Percentiles rank a stretch among this genome's conserved stretches.
phyloP scores from a whole-genome alignment of 1,140 invertebrate species.

The Diorhabda sublineata region DNA sequence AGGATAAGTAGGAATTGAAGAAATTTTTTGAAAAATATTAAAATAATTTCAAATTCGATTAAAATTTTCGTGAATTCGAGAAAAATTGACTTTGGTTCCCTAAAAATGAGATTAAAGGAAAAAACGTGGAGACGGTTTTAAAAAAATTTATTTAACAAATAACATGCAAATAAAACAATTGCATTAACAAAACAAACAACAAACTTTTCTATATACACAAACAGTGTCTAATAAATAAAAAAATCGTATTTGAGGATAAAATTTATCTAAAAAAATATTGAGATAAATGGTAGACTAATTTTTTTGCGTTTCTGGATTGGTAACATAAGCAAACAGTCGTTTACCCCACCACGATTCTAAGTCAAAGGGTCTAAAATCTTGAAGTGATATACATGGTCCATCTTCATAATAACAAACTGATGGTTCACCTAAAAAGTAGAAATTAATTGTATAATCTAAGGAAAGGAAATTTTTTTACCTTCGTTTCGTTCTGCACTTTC shows the following conservation, averaged over 20 bases:
- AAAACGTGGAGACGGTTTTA: background rate
- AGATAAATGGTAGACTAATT: slow-evolving; percentile 1
- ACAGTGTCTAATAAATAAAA: background rate
- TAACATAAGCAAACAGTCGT: slow-evolving; percentile 52
- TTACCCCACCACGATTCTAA: slow-evolving; percentile 86
- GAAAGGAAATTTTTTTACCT: background rate
- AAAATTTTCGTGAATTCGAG: too few relatives aligned
- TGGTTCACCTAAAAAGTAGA: slow-evolving; percentile 26
- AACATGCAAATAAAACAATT: background rate
- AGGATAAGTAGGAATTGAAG: too few relatives aligned
- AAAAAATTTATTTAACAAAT: background rate
- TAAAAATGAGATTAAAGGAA: background rate
- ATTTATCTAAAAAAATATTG: background rate
- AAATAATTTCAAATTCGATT: too few relatives aligned
- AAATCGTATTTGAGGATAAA: background rate
- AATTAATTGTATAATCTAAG: slow-evolving; percentile 5
- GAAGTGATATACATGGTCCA: slow-evolving; percentile 61
- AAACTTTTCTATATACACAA: background rate
- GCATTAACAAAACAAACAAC: too few relatives aligned
- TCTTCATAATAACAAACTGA: slow-evolving; percentile 66
- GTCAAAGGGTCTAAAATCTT: slow-evolving; percentile 82
- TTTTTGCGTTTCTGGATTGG: slow-evolving; percentile 11
- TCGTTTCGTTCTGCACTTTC: slow-evolving; percentile 22
- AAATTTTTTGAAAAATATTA: too few relatives aligned
- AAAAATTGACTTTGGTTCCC: too few relatives aligned